Conservation (phyloP, 2,888 invertebrate species). For the Temnothorax ravouxi region DNA sequence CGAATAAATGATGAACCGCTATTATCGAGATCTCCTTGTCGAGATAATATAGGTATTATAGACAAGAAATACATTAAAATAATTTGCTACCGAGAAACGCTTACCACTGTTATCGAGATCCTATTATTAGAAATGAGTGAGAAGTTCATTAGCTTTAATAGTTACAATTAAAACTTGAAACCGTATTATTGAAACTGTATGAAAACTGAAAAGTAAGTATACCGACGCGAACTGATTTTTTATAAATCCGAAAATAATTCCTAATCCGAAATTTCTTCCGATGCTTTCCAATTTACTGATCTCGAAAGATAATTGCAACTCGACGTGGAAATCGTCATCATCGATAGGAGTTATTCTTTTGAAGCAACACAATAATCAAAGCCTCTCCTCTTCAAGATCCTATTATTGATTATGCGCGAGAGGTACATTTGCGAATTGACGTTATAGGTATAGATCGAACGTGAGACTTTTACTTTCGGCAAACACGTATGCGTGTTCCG, state of each 20-base stretch:
- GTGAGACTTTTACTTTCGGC: constrained; percentile 30
- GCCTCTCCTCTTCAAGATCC: neutral
- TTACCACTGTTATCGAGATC: neutral
- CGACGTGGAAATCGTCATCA: neutral
- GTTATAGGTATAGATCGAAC: neutral
- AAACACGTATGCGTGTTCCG: constrained; percentile 4
- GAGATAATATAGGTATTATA: neutral
- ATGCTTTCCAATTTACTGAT: neutral
- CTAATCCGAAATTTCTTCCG: neutral
- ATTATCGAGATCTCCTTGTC: neutral
- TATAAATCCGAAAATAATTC: neutral
- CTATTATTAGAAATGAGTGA: constrained; percentile 1
- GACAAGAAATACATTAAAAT: neutral
- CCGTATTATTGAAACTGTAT: neutral
- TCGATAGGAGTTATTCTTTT: neutral
- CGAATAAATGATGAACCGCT: neutral
- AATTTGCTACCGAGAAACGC: neutral
- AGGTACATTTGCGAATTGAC: neutral
- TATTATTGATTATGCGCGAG: neutral
- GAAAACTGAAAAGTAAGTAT: neutral
- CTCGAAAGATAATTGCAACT: too few species aligned
- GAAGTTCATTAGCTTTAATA: neutral
- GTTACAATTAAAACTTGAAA: neutral
- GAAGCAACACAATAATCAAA: neutral
- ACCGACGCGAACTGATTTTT: neutral